Percentiles rank a stretch among this genome's conserved stretches.
Evolutionary conservation across 2,888 invertebrate genomes (phyloP).

Genomic region (Ophraella communa): DNA sequence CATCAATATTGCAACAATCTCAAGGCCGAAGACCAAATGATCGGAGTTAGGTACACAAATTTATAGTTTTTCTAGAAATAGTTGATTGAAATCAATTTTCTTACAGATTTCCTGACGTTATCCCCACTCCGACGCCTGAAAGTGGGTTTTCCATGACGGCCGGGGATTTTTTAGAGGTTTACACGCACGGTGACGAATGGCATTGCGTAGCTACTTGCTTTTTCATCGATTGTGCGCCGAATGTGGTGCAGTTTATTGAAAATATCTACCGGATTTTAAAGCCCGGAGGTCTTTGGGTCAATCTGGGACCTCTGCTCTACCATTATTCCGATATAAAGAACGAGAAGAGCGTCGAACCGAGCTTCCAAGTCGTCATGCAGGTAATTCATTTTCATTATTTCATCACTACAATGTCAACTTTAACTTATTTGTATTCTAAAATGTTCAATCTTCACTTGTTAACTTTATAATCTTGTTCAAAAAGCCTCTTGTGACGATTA

Average conservation of each 20-base stretch:
- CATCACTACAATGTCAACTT: no score
- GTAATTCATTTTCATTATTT: no score
- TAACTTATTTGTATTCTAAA: neutral
- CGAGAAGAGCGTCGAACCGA: slow-evolving; percentile 92
- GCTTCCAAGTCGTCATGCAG: slow-evolving; percentile 72
- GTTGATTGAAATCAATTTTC: neutral
- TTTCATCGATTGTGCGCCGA: slow-evolving; percentile 98
- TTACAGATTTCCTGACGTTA: slow-evolving; percentile 83
- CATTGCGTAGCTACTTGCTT: slow-evolving; percentile 96
- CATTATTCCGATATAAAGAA: slow-evolving; percentile 86
- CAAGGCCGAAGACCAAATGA: slow-evolving; percentile 79
- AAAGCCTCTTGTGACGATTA: no score
- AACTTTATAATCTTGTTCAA: no score
- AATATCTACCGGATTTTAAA: slow-evolving; percentile 87
- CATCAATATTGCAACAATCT: slow-evolving; percentile 94
- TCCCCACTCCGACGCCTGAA: slow-evolving; percentile 72
- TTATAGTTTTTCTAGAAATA: neutral
- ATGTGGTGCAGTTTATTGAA: slow-evolving; percentile 94
- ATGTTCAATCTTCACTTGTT: no score
- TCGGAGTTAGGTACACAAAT: slow-evolving; percentile 67
- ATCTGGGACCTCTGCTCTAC: slow-evolving; percentile 91
- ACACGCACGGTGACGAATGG: slow-evolving; percentile 76
- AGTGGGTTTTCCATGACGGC: slow-evolving; percentile 92
- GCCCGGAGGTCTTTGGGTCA: slow-evolving; percentile 90
- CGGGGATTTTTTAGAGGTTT: slow-evolving; percentile 95